Evolutionary conservation across 2,797 vertebrate genomes (phyloP).

Genomic region (Rhinophrynus dorsalis): DNA sequence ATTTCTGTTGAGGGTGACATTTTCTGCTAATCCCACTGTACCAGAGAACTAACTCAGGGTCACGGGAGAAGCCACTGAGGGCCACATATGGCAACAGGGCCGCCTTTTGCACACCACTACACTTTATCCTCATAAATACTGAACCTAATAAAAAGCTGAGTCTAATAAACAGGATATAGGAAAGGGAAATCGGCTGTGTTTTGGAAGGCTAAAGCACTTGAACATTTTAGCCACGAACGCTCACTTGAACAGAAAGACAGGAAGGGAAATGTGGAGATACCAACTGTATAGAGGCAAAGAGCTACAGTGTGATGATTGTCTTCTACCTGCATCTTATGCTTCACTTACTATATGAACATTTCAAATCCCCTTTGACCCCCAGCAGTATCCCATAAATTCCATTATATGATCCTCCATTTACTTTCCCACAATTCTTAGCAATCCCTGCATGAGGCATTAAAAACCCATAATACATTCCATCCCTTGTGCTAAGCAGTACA

Average conservation of each 20-base stretch:
- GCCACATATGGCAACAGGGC: too few relatives aligned
- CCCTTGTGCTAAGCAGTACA: slow-evolving; percentile 13
- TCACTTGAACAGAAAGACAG: not conserved
- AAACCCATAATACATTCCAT: slow-evolving; percentile 24
- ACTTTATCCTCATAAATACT: too few relatives aligned
- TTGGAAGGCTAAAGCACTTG: not conserved
- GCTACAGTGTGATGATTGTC: too few relatives aligned
- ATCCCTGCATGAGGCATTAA: slow-evolving; percentile 7
- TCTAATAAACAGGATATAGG: too few relatives aligned
- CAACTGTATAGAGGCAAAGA: not conserved
- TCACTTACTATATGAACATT: not conserved
- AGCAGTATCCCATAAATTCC: slow-evolving; percentile 26
- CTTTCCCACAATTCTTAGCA: slow-evolving; percentile 21
- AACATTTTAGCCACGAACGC: not conserved
- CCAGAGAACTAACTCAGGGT: too few relatives aligned
- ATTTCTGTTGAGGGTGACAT: too few relatives aligned
- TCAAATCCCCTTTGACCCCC: not conserved
- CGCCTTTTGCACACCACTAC: too few relatives aligned
- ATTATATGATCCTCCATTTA: slow-evolving; percentile 4
- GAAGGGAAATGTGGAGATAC: too few relatives aligned
- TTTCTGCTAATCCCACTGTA: too few relatives aligned
- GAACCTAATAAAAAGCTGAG: too few relatives aligned
- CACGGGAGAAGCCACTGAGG: too few relatives aligned
- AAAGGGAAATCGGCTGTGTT: too few relatives aligned
- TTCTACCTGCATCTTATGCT: not conserved